Evolutionary conservation across 2,113 vertebrate species (phyloP).

Genomic region (Bothrops jararaca): DNA sequence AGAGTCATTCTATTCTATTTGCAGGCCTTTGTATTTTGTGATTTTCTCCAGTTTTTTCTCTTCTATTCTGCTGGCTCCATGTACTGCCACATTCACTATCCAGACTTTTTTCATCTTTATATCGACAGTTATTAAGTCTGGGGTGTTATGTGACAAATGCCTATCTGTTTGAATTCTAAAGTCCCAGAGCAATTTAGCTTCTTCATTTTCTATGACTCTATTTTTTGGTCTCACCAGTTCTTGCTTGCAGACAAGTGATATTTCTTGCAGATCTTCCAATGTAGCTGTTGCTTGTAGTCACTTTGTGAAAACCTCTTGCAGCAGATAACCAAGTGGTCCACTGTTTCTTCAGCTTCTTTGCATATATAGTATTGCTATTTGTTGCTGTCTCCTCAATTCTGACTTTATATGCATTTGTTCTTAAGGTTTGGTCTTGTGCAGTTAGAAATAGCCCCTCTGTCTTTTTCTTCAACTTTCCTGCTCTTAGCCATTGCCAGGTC

Average conservation of each 20-base stretch:
- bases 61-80: neutral
- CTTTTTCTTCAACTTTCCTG: neutral
- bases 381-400: neutral
- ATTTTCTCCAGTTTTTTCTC: neutral
- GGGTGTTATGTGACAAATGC: neutral
- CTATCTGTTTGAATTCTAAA: neutral
- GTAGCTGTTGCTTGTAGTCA: neutral
- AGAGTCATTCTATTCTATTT: neutral
- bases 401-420: neutral
- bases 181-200: neutral
- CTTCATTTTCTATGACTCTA: neutral
- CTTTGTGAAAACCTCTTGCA: neutral
- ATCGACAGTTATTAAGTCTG: neutral
- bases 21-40: neutral
- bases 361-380: neutral
- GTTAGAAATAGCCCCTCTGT: neutral
- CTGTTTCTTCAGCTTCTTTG: neutral
- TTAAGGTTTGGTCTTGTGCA: neutral
- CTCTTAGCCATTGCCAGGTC: neutral
- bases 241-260: neutral
- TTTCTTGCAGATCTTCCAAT: neutral
- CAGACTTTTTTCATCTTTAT: neutral
- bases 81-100: neutral
- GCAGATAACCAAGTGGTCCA: neutral
- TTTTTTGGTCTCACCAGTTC: neutral